Evolutionary conservation across 92 coral and sea anemone species (phyloP).

Genomic region (Zoanthus sansibaricus): DNA sequence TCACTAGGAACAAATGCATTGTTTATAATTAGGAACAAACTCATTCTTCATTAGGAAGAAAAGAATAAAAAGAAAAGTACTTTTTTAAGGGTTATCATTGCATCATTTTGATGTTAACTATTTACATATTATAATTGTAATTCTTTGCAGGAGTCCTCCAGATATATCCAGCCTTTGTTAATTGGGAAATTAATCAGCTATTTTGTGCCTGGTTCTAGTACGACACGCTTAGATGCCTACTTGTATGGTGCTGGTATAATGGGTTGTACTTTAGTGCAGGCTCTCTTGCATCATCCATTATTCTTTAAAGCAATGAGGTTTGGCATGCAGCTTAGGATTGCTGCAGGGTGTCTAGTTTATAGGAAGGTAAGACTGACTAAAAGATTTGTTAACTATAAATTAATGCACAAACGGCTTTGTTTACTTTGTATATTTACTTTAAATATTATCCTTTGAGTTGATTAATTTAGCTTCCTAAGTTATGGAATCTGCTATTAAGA

Average conservation of each 20-base stretch:
- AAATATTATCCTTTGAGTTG: too few species aligned
- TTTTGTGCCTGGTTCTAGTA: constrained; percentile 75
- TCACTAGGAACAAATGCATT: too few species aligned
- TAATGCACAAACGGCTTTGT: neutral
- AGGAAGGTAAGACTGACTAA: constrained; percentile 74
- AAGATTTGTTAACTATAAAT: neutral
- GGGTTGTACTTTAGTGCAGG: constrained; percentile 55
- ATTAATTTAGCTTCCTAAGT: too few species aligned
- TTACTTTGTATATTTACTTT: neutral
- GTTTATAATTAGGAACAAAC: too few species aligned
- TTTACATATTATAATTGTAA: neutral
- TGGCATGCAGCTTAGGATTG: constrained; percentile 84
- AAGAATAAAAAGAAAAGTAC: too few species aligned
- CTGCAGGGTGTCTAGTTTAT: constrained; percentile 78
- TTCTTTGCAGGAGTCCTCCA: constrained; percentile 65
- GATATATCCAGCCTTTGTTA: constrained; percentile 73
- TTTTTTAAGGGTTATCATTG: too few species aligned
- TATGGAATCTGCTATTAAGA: too few species aligned
- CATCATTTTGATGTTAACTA: neutral
- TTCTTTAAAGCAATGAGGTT: constrained; percentile 71
- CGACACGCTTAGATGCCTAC: constrained; percentile 73
- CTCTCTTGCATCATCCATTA: constrained; percentile 75
- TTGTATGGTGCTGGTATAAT: constrained; percentile 66
- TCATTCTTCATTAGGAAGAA: too few species aligned
- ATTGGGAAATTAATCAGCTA: constrained; percentile 85